Evolutionary conservation across 2,113 vertebrate genomes (phyloP).

Genomic region (Sciurus niger): DNA sequence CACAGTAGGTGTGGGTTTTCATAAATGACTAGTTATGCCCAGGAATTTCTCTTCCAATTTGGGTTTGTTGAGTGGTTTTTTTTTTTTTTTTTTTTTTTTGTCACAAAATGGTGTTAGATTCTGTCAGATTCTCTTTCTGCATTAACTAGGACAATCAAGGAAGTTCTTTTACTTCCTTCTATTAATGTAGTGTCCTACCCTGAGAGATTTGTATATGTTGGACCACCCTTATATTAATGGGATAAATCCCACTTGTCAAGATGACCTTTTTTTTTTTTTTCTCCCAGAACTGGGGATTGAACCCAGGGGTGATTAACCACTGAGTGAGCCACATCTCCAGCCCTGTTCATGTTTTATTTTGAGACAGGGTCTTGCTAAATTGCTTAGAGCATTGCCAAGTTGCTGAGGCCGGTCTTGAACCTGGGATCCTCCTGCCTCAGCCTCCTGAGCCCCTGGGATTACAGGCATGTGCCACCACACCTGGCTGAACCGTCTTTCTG

Average conservation of each 20-base stretch:
- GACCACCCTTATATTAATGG: background rate
- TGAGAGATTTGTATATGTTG: background rate
- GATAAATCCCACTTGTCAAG: background rate
- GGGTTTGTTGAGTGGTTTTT: background rate
- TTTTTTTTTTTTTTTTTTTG: background rate
- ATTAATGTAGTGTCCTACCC: background rate
- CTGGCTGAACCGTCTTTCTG: background rate
- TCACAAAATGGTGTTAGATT: background rate
- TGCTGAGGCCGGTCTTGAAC: no score
- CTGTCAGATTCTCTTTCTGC: background rate
- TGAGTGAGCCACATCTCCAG: no score
- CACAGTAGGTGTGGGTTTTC: background rate
- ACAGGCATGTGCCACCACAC: no score
- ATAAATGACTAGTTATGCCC: background rate
- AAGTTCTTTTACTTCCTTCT: background rate
- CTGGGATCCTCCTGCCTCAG: no score
- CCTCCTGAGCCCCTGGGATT: no score
- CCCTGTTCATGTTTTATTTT: no score
- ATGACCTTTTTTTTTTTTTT: no score
- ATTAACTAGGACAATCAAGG: background rate
- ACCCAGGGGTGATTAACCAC: no score
- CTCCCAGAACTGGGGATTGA: no score
- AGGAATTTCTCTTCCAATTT: background rate
- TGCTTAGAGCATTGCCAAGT: no score
- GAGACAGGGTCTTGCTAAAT: no score